Conservation (phyloP, 2,113 vertebrate species). For the Bambusicola thoracicus region DNA sequence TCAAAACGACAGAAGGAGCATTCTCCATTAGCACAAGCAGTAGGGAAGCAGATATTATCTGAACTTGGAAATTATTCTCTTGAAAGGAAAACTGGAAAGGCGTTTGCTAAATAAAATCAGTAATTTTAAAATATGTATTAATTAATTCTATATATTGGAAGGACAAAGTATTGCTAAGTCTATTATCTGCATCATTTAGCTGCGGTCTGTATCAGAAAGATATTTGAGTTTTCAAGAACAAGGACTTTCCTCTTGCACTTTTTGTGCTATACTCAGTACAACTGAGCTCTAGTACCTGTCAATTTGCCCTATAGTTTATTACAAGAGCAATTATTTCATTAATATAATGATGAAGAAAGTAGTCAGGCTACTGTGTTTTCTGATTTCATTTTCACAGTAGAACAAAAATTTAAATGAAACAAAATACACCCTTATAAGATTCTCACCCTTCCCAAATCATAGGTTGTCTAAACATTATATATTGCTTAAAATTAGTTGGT, state of each 20-base stretch:
- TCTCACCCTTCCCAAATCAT: neutral
- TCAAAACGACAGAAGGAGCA: neutral
- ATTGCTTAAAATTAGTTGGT: neutral
- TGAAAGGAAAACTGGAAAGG: slow-evolving; percentile 1
- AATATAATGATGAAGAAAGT: neutral
- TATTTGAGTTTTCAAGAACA: neutral
- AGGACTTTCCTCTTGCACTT: neutral
- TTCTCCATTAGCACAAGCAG: slow-evolving; percentile 13
- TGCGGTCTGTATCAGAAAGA: neutral
- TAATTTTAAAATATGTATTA: slow-evolving; percentile 2
- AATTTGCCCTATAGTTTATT: neutral
- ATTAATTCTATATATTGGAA: neutral
- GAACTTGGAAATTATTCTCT: slow-evolving; percentile 30
- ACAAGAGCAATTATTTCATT: neutral
- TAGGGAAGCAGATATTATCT: slow-evolving; percentile 35
- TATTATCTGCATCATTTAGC: neutral
- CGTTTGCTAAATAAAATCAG: neutral
- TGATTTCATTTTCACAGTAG: neutral
- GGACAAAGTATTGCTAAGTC: neutral
- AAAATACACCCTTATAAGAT: neutral
- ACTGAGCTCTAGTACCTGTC: neutral
- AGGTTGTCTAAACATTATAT: slow-evolving; percentile 6
- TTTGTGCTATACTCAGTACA: neutral
- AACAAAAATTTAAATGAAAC: neutral
- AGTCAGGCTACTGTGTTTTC: neutral